Conservation (phyloP, 2,888 invertebrate species). For the Saturnia pavonia region DNA sequence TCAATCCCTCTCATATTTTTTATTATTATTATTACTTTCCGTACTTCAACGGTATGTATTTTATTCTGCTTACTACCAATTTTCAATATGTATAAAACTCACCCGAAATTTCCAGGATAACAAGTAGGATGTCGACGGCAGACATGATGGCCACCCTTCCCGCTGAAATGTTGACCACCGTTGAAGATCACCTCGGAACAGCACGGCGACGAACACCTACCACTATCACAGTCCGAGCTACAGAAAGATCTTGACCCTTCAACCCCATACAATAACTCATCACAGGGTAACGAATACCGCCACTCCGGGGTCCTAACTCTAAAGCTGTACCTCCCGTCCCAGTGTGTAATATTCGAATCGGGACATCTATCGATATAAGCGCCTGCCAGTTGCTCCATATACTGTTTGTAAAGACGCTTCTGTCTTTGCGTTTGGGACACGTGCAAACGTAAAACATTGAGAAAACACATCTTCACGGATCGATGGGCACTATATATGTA, state of each 20-base stretch:
- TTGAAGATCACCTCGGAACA: conserved; percentile 80
- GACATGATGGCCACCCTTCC: conserved; percentile 57
- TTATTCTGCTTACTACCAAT: background rate
- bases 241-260: conserved; percentile 60
- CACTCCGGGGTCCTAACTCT: conserved; percentile 60
- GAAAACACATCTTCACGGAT: conserved; percentile 77
- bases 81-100: conserved; percentile 38
- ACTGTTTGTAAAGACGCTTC: conserved; percentile 76
- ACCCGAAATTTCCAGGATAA: conserved; percentile 76
- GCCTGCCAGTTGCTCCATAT: conserved; percentile 74
- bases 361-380: conserved; percentile 72
- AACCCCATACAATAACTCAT: conserved; percentile 61
- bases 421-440: conserved; percentile 77
- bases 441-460: conserved; percentile 80
- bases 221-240: conserved; percentile 70
- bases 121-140: conserved; percentile 62
- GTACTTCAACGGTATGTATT: too few relatives aligned
- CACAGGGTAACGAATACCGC: conserved; percentile 60
- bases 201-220: conserved; percentile 74
- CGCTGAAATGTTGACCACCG: conserved; percentile 74
- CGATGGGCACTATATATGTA: conserved; percentile 47
- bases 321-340: conserved; percentile 57
- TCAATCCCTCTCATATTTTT: too few relatives aligned
- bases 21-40: too few relatives aligned
- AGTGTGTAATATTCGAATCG: conserved; percentile 57